Evolutionary conservation across 2,113 vertebrate genomes (phyloP).

Genomic region (Guaruba guarouba): DNA sequence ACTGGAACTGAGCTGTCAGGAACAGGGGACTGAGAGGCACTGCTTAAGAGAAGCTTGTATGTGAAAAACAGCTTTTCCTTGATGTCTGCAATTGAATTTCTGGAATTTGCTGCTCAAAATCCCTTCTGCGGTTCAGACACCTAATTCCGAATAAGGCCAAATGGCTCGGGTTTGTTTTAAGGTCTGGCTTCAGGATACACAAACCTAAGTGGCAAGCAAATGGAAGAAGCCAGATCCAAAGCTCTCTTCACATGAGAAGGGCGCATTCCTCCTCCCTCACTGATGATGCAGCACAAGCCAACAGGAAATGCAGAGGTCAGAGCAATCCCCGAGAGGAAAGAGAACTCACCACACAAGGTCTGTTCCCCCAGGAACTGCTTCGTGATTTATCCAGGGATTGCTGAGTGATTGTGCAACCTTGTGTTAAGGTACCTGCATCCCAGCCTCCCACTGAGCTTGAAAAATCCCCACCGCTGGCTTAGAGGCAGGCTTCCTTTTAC

Average conservation of each 20-base stretch:
- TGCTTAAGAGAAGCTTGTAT: background rate
- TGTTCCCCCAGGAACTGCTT: background rate
- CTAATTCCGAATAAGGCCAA: background rate
- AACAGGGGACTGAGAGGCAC: background rate
- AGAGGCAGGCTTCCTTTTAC: background rate
- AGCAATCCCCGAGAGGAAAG: background rate
- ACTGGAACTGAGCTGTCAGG: background rate
- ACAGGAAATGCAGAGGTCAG: background rate
- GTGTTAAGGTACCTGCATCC: background rate
- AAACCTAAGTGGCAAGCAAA: background rate
- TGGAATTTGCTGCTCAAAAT: background rate
- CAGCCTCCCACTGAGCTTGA: background rate
- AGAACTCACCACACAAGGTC: background rate
- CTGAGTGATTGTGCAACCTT: background rate
- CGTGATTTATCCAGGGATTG: background rate
- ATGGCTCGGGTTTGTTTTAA: background rate
- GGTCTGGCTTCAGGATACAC: background rate
- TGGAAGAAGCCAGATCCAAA: background rate
- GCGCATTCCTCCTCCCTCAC: background rate
- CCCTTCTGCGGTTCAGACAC: background rate
- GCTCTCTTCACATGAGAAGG: background rate
- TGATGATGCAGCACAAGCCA: background rate
- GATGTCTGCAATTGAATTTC: background rate
- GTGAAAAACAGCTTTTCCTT: background rate
- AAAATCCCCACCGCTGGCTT: background rate